Conservation (phyloP, 2,113 vertebrate genomes). For the Paedocypris sp. region DNA sequence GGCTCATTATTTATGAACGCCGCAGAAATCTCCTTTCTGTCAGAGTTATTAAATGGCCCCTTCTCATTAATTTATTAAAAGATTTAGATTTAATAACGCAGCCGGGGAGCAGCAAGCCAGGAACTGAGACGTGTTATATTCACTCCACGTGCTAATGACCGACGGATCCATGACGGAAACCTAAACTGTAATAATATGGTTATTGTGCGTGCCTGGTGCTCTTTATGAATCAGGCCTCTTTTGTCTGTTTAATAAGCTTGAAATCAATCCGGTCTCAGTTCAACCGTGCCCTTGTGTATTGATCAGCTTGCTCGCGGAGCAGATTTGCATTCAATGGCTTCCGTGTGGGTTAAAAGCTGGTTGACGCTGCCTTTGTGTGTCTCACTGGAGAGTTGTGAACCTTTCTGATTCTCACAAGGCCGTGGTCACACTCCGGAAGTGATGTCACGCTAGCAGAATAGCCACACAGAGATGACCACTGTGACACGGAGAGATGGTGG, state of each 20-base stretch:
- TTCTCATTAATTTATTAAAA: neutral
- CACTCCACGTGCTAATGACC: neutral
- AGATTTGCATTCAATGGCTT: too few species aligned
- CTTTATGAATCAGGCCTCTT: neutral
- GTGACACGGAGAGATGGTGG: neutral
- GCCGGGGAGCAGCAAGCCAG: neutral
- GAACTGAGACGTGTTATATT: neutral
- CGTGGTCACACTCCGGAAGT: neutral
- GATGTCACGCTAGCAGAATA: conserved; percentile 18
- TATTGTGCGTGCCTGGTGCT: neutral
- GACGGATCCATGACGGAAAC: conserved; percentile 4
- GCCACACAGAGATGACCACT: neutral
- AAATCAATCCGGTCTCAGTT: conserved; percentile 1
- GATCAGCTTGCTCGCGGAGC: neutral
- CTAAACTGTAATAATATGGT: conserved; percentile 10
- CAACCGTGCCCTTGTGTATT: neutral
- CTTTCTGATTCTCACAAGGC: conserved; percentile 3
- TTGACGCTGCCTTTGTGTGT: conserved; percentile 2
- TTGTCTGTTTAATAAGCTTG: conserved; percentile 4
- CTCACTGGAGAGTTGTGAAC: neutral
- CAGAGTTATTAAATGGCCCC: neutral
- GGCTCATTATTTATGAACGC: neutral
- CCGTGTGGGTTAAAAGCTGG: too few species aligned
- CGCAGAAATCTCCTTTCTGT: neutral
- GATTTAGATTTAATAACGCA: conserved; percentile 5